Evolutionary conservation across 2,888 invertebrate species (phyloP).

Genomic region (Cynaeus angustus): DNA sequence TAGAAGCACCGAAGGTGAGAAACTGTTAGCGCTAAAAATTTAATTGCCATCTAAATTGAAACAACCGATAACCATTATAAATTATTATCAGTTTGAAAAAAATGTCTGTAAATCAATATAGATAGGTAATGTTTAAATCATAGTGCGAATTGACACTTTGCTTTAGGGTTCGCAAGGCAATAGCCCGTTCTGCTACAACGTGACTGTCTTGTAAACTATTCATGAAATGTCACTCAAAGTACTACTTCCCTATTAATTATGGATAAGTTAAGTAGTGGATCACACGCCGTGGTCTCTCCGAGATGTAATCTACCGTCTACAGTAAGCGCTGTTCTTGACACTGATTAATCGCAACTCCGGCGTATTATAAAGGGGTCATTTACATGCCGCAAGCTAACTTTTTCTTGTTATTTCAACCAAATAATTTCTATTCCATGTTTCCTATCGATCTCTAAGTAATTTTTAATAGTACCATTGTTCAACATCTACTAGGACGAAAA

Average conservation of each 20-base stretch:
- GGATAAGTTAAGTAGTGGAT: conserved; percentile 57
- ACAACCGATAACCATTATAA: no score
- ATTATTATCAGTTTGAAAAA: no score
- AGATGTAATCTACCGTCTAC: conserved; percentile 56
- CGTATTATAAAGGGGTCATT: conserved; percentile 58
- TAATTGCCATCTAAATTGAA: no score
- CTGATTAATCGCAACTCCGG: conserved; percentile 55
- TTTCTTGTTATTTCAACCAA: conserved; percentile 50
- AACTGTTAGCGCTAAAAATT: no score
- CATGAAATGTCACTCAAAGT: conserved; percentile 62
- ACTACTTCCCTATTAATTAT: conserved; percentile 63
- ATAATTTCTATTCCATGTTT: conserved; percentile 35
- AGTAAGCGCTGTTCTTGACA: conserved; percentile 55
- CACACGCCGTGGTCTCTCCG: conserved; percentile 52
- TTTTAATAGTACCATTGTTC: conserved; percentile 12
- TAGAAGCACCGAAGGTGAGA: no score
- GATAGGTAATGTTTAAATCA: conserved; percentile 47
- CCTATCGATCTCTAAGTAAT: conserved; percentile 34
- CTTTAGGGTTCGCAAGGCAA: conserved; percentile 35
- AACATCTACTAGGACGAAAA: not conserved
- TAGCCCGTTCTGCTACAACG: conserved; percentile 36
- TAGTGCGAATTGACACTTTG: conserved; percentile 39
- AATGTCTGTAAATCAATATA: conserved; percentile 24
- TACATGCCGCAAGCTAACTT: conserved; percentile 55
- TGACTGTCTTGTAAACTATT: conserved; percentile 60